These are phyloP conservation scores for Ceriagrion tenellum DNA, from an alignment of 2,888 invertebrate genomes.

Conservation along the genomic window DNA sequence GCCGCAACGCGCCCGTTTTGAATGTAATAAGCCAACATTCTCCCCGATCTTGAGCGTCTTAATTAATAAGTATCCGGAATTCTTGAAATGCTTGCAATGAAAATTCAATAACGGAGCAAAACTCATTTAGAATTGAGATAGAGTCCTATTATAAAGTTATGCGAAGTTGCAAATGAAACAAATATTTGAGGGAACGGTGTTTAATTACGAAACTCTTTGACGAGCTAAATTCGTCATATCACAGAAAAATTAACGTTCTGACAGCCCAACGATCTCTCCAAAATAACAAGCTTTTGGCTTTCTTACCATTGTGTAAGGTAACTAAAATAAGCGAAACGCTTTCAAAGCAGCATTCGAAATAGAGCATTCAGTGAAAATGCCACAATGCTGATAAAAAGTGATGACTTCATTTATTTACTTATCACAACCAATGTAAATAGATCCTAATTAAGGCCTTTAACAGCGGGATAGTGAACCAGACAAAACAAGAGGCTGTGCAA, in stretches of 20 bases:
- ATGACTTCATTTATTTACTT: too few species aligned
- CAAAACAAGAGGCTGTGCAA: too few species aligned
- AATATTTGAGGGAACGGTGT: neutral
- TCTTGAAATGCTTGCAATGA: neutral
- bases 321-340: too few species aligned
- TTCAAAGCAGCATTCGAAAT: too few species aligned
- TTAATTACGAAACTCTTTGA: neutral
- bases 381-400: too few species aligned
- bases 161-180: neutral
- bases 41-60: neutral
- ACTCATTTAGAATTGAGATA: slow-evolving; percentile 21
- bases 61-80: slow-evolving; percentile 24
- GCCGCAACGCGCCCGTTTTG: neutral
- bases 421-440: too few species aligned
- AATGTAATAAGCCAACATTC: slow-evolving; percentile 1
- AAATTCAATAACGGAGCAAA: slow-evolving; percentile 13
- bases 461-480: too few species aligned
- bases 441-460: too few species aligned
- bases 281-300: too few species aligned
- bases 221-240: neutral
- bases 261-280: neutral
- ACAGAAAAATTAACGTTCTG: neutral
- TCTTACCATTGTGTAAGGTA: too few species aligned
- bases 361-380: too few species aligned
- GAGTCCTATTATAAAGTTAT: neutral